Conservation (phyloP, 2,888 invertebrate genomes). For the Drosophila differens region DNA sequence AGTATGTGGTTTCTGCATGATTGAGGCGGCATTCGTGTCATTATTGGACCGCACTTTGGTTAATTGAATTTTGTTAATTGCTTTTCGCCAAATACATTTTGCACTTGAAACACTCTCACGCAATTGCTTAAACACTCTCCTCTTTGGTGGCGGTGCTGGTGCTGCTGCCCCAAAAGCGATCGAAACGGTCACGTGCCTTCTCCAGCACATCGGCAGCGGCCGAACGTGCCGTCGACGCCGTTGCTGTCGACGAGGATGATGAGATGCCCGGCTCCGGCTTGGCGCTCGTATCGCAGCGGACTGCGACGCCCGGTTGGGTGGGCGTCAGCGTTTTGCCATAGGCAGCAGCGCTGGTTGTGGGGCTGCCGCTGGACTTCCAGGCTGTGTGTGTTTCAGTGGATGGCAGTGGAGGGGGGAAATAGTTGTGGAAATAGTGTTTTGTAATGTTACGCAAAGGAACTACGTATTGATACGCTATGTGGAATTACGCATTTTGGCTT, state of each 20-base stretch:
- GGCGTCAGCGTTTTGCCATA: slow-evolving; percentile 72
- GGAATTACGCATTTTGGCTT: slow-evolving; percentile 51
- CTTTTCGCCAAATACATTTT: slow-evolving; percentile 56
- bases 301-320: slow-evolving; percentile 70
- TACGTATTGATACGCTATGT: slow-evolving; percentile 67
- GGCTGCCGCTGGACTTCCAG: slow-evolving; percentile 80
- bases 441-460: slow-evolving; percentile 78
- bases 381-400: slow-evolving; percentile 69
- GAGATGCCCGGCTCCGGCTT: slow-evolving; percentile 53
- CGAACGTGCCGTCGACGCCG: slow-evolving; percentile 80
- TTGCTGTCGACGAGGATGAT: slow-evolving; percentile 73
- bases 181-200: slow-evolving; percentile 92
- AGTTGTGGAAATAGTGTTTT: slow-evolving; percentile 80
- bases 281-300: slow-evolving; percentile 57
- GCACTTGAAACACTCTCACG: slow-evolving; percentile 44
- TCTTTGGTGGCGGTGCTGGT: slow-evolving; percentile 87
- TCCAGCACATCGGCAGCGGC: slow-evolving; percentile 91
- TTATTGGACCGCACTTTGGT: slow-evolving; percentile 34
- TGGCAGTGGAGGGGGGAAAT: slow-evolving; percentile 78
- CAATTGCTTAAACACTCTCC: slow-evolving; percentile 86
- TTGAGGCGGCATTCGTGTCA: slow-evolving; percentile 38
- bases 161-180: slow-evolving; percentile 92
- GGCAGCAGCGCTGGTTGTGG: slow-evolving; percentile 66
- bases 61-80: slow-evolving; percentile 40
- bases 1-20: slow-evolving; percentile 40